Evolutionary conservation across 2,113 vertebrate species (phyloP).

Genomic region (Lamprotornis superbus): DNA sequence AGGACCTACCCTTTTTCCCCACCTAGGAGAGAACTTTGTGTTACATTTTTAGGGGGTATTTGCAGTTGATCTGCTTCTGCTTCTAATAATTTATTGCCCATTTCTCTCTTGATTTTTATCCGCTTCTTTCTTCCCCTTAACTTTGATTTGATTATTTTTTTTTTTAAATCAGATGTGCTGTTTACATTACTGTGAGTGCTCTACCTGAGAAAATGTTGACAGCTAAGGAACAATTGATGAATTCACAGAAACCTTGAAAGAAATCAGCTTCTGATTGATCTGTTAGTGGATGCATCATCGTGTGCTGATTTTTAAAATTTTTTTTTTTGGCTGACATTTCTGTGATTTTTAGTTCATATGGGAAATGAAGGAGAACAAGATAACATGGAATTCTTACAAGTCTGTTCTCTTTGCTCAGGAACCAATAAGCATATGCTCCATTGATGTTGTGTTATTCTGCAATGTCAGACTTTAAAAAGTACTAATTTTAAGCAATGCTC

Average conservation of each 20-base stretch:
- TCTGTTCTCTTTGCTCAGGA: not conserved
- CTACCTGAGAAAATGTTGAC: not conserved
- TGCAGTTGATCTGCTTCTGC: not conserved
- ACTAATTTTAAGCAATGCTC: not conserved
- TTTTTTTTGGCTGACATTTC: not conserved
- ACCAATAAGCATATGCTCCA: not conserved
- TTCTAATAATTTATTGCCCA: not conserved
- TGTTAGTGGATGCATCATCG: not conserved
- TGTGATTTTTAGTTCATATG: constrained; percentile 3
- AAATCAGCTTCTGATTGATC: not conserved
- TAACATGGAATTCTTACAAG: not conserved
- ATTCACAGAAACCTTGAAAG: not conserved
- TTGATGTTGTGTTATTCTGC: not conserved
- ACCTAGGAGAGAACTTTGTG: not conserved
- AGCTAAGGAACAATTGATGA: not conserved
- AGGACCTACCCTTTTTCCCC: not conserved
- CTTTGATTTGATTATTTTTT: not conserved
- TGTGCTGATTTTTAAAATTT: not conserved
- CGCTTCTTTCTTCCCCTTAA: not conserved
- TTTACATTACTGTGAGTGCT: not conserved
- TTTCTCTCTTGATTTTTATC: not conserved
- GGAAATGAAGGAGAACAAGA: not conserved
- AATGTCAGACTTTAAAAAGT: not conserved
- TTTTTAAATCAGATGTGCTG: not conserved
- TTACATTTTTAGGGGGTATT: not conserved